Percentiles rank a stretch among this genome's conserved stretches.
Conservation (phyloP, 2,888 invertebrate genomes). For the Pseudanteris insignis region DNA sequence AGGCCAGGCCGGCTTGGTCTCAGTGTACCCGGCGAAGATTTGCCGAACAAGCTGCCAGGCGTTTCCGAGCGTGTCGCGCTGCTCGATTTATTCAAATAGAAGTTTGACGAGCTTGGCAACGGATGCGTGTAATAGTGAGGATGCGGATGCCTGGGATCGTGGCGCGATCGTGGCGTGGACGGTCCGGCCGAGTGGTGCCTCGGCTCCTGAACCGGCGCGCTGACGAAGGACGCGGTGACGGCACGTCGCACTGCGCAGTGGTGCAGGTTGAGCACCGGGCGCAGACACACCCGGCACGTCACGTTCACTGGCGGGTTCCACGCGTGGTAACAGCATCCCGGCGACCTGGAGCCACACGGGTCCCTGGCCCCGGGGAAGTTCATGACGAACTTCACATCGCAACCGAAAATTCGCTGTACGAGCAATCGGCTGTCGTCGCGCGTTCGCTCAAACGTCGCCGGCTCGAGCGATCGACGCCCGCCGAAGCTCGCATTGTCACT, state of each 20-base stretch:
- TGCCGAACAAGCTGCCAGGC: constrained; percentile 54
- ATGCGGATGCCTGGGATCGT: constrained; percentile 38
- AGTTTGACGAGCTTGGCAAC: constrained; percentile 50
- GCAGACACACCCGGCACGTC: constrained; percentile 58
- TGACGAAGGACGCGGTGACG: constrained; percentile 17
- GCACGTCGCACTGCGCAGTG: constrained; percentile 32
- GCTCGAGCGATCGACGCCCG: too few relatives aligned
- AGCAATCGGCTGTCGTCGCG: too few relatives aligned
- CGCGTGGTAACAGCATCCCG: constrained; percentile 64
- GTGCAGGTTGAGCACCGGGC: constrained; percentile 56
- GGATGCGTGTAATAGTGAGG: constrained; percentile 53
- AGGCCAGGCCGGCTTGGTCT: constrained; percentile 54
- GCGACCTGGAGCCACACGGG: constrained; percentile 63
- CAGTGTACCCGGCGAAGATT: constrained; percentile 53
- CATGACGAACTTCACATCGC: constrained; percentile 65
- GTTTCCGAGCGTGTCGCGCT: constrained; percentile 53
- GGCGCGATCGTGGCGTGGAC: constrained; percentile 30
- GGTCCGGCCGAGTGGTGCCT: constrained; percentile 30
- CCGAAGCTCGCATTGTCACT: too few relatives aligned
- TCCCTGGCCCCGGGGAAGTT: constrained; percentile 65
- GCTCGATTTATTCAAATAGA: constrained; percentile 52
- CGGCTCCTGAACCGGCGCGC: constrained; percentile 22
- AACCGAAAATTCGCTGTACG: too few relatives aligned
- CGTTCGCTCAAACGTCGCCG: too few relatives aligned
- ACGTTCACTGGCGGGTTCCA: constrained; percentile 60